Evolutionary conservation across 2,888 invertebrate species (phyloP).

Genomic region (Sesia apiformis): DNA sequence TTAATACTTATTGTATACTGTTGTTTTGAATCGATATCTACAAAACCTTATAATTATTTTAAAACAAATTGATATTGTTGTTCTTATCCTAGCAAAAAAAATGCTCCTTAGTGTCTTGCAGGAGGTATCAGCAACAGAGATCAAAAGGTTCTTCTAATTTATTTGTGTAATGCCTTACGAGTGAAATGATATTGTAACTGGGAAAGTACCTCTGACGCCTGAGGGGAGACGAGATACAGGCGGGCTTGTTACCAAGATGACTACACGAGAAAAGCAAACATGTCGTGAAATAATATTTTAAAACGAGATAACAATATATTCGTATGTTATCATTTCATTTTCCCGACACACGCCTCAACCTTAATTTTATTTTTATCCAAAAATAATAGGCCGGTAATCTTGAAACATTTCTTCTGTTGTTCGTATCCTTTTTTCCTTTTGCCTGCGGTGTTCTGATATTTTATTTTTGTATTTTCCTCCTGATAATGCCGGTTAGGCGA

Average conservation of each 20-base stretch:
- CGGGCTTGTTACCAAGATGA: neutral
- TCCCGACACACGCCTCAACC: constrained; percentile 9
- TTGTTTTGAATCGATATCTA: too few relatives aligned
- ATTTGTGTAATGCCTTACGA: neutral
- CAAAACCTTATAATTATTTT: too few relatives aligned
- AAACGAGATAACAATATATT: constrained; percentile 7
- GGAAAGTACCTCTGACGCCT: neutral
- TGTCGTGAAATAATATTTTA: neutral
- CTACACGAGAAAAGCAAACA: neutral
- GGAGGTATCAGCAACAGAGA: neutral
- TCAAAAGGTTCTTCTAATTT: neutral
- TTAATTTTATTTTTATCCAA: constrained; percentile 24
- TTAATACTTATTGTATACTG: too few relatives aligned
- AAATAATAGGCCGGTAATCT: constrained; percentile 27
- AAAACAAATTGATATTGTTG: too few relatives aligned
- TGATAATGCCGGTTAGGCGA: constrained; percentile 5
- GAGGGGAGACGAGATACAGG: neutral
- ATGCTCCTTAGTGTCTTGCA: too few relatives aligned
- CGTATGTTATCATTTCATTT: constrained; percentile 17
- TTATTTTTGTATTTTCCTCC: constrained; percentile 3
- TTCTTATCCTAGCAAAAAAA: too few relatives aligned
- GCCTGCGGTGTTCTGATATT: neutral
- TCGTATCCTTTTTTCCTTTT: constrained; percentile 7
- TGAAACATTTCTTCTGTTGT: constrained; percentile 16
- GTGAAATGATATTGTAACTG: neutral